These are phyloP conservation scores for Centropyge bicolor DNA, from an alignment of 2,797 vertebrate genomes.

Conservation along the genomic window DNA sequence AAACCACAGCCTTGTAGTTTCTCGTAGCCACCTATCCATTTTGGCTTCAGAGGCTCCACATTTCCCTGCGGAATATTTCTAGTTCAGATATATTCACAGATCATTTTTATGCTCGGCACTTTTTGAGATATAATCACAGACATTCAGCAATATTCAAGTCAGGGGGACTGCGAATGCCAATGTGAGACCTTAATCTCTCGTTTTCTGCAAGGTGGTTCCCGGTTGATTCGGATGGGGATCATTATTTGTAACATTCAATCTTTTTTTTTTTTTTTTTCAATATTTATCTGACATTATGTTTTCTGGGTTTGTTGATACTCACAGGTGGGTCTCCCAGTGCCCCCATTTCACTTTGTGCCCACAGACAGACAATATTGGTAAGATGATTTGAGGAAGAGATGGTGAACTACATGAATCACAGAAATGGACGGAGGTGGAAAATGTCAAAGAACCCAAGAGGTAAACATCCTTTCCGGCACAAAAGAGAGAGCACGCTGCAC, in stretches of 20 bases:
- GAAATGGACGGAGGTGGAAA: neutral
- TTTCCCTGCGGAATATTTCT: constrained; percentile 1
- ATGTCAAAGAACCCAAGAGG: neutral
- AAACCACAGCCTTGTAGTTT: constrained; percentile 3
- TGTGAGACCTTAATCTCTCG: constrained; percentile 2
- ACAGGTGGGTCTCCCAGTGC: neutral
- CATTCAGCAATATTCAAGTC: constrained; percentile 34
- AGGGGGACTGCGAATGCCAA: constrained; percentile 17
- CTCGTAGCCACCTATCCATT: neutral
- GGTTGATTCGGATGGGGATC: constrained; percentile 19
- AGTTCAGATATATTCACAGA: constrained; percentile 25
- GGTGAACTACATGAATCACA: neutral
- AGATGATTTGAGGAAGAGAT: neutral
- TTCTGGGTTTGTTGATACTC: constrained; percentile 9
- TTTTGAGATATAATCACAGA: constrained; percentile 24
- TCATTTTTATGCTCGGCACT: constrained; percentile 7
- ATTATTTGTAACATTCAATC: constrained; percentile 18
- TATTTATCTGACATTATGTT: neutral
- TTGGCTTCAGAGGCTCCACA: neutral
- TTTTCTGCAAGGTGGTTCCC: constrained; percentile 13
- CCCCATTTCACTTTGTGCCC: neutral
- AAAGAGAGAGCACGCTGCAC: neutral
- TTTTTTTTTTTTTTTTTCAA: constrained; percentile 21
- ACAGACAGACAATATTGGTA: neutral
- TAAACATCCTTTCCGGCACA: constrained; percentile 1